A percentile compares a stretch with the other conserved stretches of the same genome.
Evolutionary conservation across 2,113 vertebrate genomes (phyloP).

Genomic region (Capra hircus): DNA sequence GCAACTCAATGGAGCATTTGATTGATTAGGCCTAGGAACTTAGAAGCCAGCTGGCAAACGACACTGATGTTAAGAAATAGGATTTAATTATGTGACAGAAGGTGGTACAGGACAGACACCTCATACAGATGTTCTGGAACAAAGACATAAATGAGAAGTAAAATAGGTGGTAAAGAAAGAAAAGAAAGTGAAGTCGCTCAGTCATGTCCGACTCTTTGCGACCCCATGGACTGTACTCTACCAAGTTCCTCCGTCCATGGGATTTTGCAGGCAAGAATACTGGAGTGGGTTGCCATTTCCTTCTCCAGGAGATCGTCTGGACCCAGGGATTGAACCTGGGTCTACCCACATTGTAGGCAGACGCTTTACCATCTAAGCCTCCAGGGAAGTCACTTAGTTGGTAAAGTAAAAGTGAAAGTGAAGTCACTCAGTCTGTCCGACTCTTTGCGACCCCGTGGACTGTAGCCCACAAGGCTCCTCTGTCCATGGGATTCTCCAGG

Average conservation of each 20-base stretch:
- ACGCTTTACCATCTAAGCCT: not conserved
- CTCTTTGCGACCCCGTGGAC: too few relatives aligned
- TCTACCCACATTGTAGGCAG: not conserved
- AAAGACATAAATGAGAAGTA: not conserved
- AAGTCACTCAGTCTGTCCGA: too few relatives aligned
- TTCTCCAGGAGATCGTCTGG: not conserved
- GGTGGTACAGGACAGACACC: not conserved
- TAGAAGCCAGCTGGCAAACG: not conserved
- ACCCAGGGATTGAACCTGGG: not conserved
- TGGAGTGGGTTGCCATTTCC: not conserved
- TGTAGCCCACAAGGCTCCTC: too few relatives aligned
- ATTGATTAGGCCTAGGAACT: not conserved
- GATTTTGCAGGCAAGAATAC: not conserved
- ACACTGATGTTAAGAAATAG: not conserved
- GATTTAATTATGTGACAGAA: not conserved
- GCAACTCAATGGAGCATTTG: not conserved
- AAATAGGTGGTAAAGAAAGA: not conserved
- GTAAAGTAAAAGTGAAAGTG: not conserved
- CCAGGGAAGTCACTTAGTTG: not conserved
- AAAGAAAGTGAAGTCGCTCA: not conserved
- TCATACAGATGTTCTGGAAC: not conserved
- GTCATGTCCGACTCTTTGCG: rapidly evolving
- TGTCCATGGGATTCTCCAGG: too few relatives aligned
- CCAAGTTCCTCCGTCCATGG: not conserved
- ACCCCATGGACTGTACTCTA: not conserved